These are phyloP conservation scores for Apomyelois bistriatella DNA, from an alignment of 2,888 invertebrate genomes.

Conservation along the genomic window DNA sequence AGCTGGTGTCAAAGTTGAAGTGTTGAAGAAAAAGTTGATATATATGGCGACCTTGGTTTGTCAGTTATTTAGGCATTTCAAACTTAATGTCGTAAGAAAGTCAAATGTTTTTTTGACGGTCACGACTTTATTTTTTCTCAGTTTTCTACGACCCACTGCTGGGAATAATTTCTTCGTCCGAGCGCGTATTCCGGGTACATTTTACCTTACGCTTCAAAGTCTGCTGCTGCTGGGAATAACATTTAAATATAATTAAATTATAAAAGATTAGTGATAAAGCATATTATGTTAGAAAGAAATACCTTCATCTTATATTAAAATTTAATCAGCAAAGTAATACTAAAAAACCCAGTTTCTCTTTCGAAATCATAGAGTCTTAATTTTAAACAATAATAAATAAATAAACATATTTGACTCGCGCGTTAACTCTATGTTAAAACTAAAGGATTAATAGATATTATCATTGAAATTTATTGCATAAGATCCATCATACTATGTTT, in stretches of 20 bases:
- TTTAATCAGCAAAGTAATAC: too few species aligned
- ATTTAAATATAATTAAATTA: too few species aligned
- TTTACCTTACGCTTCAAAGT: too few species aligned
- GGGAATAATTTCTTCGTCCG: too few species aligned
- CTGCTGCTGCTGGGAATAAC: too few species aligned
- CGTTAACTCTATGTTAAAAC: not conserved
- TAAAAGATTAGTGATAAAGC: too few species aligned
- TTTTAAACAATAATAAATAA: too few species aligned
- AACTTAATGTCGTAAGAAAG: conserved; percentile 9
- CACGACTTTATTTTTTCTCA: not conserved
- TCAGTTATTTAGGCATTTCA: conserved; percentile 20
- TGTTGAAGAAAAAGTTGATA: conserved; percentile 20
- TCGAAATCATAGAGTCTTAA: not conserved
- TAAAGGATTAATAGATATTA: not conserved
- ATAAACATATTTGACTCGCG: not conserved
- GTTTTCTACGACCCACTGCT: too few species aligned
- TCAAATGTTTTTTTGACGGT: not conserved
- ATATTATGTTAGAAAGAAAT: too few species aligned
- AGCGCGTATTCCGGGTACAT: too few species aligned
- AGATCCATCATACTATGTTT: conserved; percentile 6
- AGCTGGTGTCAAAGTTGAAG: conserved; percentile 42
- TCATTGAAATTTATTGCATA: conserved; percentile 6
- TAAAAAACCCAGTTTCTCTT: not conserved
- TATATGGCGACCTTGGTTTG: conserved; percentile 25
- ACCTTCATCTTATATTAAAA: too few species aligned